A percentile compares a stretch with the other conserved stretches of the same genome.
Evolutionary conservation across 2,797 vertebrate genomes (phyloP).

Genomic region (Acanthornis magna): DNA sequence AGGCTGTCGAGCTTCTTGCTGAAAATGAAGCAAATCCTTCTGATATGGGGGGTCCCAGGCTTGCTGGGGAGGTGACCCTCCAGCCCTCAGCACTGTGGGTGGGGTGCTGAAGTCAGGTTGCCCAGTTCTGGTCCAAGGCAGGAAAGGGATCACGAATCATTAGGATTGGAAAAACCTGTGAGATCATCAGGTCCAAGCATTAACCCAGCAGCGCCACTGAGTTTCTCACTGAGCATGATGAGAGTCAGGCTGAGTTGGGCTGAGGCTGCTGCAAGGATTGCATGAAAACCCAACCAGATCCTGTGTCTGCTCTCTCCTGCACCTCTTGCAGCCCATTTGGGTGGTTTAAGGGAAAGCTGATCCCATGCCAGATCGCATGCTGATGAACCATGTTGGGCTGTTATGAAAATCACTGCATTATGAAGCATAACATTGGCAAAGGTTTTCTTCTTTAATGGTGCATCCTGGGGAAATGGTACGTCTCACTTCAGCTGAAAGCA

Average conservation of each 20-base stretch:
- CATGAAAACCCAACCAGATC: background rate
- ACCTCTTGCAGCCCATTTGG: background rate
- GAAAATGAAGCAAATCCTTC: background rate
- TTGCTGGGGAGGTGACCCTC: background rate
- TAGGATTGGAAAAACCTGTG: background rate
- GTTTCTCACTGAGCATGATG: background rate
- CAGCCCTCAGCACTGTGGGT: rapidly evolving
- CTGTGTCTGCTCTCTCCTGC: background rate
- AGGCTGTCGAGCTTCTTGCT: background rate
- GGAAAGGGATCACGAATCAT: rapidly evolving
- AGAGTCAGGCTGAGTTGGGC: rapidly evolving
- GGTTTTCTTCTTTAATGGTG: background rate
- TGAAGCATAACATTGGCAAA: conserved; percentile 42
- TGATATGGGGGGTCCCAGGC: rapidly evolving
- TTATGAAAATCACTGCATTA: conserved; percentile 12
- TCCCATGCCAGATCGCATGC: conserved; percentile 27
- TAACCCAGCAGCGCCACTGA: background rate
- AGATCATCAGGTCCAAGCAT: rapidly evolving
- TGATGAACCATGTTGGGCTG: conserved; percentile 39
- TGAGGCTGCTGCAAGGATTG: background rate
- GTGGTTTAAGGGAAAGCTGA: background rate
- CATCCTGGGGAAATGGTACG: background rate
- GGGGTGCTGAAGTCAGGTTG: rapidly evolving
- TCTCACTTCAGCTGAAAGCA: conserved; percentile 4
- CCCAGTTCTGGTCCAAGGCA: background rate